phyloP scores from a whole-genome alignment of 2,797 vertebrate genomes.

The Ptychobarbus kaznakovi region DNA sequence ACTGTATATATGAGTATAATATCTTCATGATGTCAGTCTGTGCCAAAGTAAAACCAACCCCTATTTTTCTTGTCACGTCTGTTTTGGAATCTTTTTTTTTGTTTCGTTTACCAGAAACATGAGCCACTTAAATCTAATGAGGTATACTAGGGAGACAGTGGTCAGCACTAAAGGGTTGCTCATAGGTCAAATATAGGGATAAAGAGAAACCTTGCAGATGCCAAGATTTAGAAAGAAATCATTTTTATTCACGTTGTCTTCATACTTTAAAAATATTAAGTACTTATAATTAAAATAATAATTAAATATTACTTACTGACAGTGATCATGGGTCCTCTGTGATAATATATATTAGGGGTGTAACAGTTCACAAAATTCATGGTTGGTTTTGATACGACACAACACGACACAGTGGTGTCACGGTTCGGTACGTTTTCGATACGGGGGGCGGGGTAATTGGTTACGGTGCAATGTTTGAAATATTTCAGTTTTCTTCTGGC shows the following conservation, averaged over 20 bases:
- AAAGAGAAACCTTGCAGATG: background rate
- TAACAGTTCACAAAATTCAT: no score
- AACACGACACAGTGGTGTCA: no score
- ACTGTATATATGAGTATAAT: background rate
- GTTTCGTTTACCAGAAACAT: background rate
- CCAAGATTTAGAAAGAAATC: background rate
- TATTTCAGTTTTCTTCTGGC: background rate
- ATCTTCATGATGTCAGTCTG: background rate
- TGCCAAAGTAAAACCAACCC: conserved; percentile 17
- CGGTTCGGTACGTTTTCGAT: no score
- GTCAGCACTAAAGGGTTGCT: background rate
- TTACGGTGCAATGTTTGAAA: no score
- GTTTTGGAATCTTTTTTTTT: background rate
- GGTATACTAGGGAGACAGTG: background rate
- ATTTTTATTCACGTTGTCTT: background rate
- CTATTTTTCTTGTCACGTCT: conserved; percentile 2
- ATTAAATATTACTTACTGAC: background rate
- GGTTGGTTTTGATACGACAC: no score
- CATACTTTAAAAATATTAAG: background rate
- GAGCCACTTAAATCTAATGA: background rate
- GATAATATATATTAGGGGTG: no score
- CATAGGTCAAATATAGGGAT: background rate
- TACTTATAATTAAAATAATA: no score
- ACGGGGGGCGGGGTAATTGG: no score
- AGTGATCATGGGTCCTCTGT: background rate